Percentiles rank a stretch among this genome's conserved stretches.
These are phyloP conservation scores for Gnatocerus cornutus DNA, from an alignment of 2,888 invertebrate genomes.

Conservation along the genomic window DNA sequence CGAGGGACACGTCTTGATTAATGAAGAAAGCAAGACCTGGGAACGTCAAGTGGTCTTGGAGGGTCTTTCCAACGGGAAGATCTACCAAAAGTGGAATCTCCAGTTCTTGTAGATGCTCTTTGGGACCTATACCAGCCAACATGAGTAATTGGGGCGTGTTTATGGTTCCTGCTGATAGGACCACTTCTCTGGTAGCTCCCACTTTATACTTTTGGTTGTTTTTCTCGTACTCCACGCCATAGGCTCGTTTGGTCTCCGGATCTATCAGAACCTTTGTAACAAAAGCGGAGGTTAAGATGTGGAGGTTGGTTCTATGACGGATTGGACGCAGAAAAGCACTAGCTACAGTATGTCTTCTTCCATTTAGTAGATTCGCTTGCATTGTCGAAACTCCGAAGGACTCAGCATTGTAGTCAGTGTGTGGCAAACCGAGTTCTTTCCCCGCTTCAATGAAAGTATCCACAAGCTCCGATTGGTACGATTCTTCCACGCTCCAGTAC, in stretches of 20 bases:
- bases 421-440: conserved; percentile 68
- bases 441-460: conserved; percentile 56
- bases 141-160: conserved; percentile 85
- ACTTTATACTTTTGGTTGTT: conserved; percentile 58
- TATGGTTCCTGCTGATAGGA: conserved; percentile 78
- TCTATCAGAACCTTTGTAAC: conserved; percentile 77
- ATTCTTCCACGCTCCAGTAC: conserved; percentile 76
- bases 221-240: conserved; percentile 70
- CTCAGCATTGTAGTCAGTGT: conserved; percentile 69
- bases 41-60: conserved; percentile 81
- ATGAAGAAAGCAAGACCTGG: conserved; percentile 74
- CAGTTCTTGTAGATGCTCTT: conserved; percentile 74
- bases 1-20: conserved; percentile 65
- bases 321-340: conserved; percentile 76
- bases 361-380: conserved; percentile 71
- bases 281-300: conserved; percentile 73
- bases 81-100: conserved; percentile 77
- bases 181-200: conserved; percentile 73
- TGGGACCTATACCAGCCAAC: conserved; percentile 80
- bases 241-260: conserved; percentile 67
- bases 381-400: conserved; percentile 69
- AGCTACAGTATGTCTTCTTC: conserved; percentile 74
- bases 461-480: conserved; percentile 65
- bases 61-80: conserved; percentile 78
- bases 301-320: conserved; percentile 74